Base-by-base conservation (phyloP, 2,797 vertebrate species). In the Gambusia yucatana region DNA sequence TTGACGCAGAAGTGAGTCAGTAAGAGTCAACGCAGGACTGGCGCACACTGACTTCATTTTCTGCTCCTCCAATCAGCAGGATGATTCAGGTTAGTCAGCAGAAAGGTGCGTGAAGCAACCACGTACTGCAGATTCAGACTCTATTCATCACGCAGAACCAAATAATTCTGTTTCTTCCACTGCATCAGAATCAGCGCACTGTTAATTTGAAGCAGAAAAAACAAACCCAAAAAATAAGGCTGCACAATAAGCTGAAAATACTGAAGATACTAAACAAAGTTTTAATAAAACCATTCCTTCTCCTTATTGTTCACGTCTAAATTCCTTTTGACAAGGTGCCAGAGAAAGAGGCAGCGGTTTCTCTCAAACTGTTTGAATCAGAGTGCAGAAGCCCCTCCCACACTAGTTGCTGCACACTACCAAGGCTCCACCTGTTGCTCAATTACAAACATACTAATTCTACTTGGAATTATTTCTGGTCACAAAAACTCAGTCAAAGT, bases 81-180 rank as follows among this genome's bases (percentile, higher is more conserved):
- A 9, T 20, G 11, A 48, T 14, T 41, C 17, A 9, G 73, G 79
- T 43, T 48, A 47, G 46, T n/a, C 6, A 9, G 30, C 36, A 44
- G 41, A 55, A 67, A 55, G 79, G n/a, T 41, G 79, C 14, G 33
- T 61, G 44, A 76, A 44, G 48, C 6, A 30, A 36, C 76, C 52
- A 86, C 59, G 30, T 25, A 70, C 46, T 13, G 46, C 61, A 87
- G 78, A 87, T 88, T 86, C 78, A 73, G 81, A 67, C 61, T 78
- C 83, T 77, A 84, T 88, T 91, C 76, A 88, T 86, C 67, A 73
- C 83, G 81, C 77, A 59, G 73, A 82, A 77, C 72, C 47, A 86
- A 92, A 91, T 86, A 83, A 84, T 73, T 69, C 80, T 77, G 74
- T 83, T 91, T 92, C 84, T 89, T 88, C 73, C 63, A 80, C 70